phyloP scores from a whole-genome alignment of 2,888 invertebrate genomes.

The Thymelicus acteon region DNA sequence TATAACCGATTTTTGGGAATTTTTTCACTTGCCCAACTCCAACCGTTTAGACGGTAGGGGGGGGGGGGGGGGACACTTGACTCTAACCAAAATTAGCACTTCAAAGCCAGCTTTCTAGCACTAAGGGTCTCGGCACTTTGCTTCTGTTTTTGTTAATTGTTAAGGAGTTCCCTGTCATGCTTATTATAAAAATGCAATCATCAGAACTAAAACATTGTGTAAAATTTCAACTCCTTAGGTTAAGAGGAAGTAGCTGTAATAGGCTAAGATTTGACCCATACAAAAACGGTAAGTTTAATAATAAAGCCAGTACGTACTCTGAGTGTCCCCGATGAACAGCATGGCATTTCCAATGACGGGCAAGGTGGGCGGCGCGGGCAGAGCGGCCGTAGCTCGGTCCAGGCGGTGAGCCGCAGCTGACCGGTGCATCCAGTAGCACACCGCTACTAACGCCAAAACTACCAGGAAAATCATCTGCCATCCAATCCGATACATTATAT shows the following conservation, averaged over 20 bases:
- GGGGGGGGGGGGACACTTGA: too few species aligned
- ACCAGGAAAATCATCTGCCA: slow-evolving; percentile 58
- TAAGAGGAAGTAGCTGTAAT: not conserved
- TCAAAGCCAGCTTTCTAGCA: too few species aligned
- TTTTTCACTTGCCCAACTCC: too few species aligned
- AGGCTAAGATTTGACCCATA: not conserved
- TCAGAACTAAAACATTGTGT: too few species aligned
- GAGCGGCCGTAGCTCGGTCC: slow-evolving; percentile 57
- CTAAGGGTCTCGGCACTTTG: too few species aligned
- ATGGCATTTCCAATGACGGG: slow-evolving; percentile 67
- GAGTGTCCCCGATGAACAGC: slow-evolving; percentile 66
- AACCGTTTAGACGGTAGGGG: too few species aligned
- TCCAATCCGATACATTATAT: not conserved
- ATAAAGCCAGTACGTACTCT: slow-evolving; percentile 55
- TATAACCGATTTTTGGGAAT: too few species aligned
- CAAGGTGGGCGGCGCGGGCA: slow-evolving; percentile 57
- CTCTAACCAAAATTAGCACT: too few species aligned
- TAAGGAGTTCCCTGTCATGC: too few species aligned
- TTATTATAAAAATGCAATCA: too few species aligned
- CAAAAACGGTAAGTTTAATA: not conserved
- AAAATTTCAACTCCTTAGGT: too few species aligned
- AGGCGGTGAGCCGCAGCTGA: slow-evolving; percentile 49
- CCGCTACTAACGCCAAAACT: slow-evolving; percentile 47
- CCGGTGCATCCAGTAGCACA: slow-evolving; percentile 59
- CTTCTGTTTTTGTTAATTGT: too few species aligned